Evolutionary conservation across 2,113 vertebrate genomes (phyloP), one percentile per base, ranked within the genome.

Genomic region (Indri indri): DNA sequence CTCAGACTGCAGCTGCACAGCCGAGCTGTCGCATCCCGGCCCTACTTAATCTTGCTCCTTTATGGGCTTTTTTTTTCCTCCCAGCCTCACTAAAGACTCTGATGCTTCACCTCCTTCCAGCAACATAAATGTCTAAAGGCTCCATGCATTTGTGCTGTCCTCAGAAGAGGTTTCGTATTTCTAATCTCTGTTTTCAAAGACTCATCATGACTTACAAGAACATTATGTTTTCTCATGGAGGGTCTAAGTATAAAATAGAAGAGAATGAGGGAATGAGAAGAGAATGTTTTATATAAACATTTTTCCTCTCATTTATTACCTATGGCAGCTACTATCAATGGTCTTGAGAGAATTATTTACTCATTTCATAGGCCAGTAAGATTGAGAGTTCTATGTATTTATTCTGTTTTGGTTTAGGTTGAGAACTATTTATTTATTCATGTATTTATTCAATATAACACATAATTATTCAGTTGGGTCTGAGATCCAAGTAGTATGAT

Each of bases 121-220:
- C 8, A 71, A 61, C 5, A n/a, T n/a, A 59, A 5, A 52, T 47
- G 10, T 90, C 8, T 77, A 52, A n/a, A 17, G 30, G 30, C 23
- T 80, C 12, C 42, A 61, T 47, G 20, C 40, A 20, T 47, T 52
- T 47, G 20, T 52, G 17, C 40, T 66, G 18, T 90, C 34, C 9
- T 83, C n/a, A 88, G 50, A 96, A 89, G 25, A 70, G 23, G 4
- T 50, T 22, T 80, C 34, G 88, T 90, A 83, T 84, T 87, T 92
- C 27, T 94, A 65, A 91, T 37, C 11, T 68, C 20, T 50, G 1
- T 54, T 93, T 92, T 94, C 32, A 52, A 84, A 77, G 20, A 45
- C 22, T 42, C 40, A 83, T 70, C 37, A 76, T 61, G 74, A 70
- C 2, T 77, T 87, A 14, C 5, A 68, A 50, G 30, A 18, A 8